phyloP scores from a whole-genome alignment of 2,113 vertebrate genomes.

The Bothrops jararaca region DNA sequence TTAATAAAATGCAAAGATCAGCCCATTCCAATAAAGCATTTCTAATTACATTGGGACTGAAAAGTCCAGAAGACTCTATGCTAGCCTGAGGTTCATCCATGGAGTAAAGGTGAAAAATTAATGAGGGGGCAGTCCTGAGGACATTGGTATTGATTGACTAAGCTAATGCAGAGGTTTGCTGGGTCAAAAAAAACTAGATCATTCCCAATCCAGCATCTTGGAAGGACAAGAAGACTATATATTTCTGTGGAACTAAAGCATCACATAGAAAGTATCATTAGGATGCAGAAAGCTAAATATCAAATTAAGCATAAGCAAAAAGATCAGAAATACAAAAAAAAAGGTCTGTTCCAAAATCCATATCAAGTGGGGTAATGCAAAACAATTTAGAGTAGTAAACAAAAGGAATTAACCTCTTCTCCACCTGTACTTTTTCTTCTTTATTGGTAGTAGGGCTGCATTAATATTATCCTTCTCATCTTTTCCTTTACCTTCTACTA shows the following conservation, averaged over 20 bases:
- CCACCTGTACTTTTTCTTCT: background rate
- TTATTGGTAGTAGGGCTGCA: background rate
- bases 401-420: background rate
- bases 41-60: background rate
- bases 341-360: background rate
- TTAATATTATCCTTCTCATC: background rate
- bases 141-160: background rate
- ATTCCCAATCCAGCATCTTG: background rate
- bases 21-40: background rate
- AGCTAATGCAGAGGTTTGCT: background rate
- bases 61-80: background rate
- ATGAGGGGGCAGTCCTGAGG: background rate
- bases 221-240: background rate
- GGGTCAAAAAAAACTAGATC: background rate
- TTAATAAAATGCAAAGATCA: background rate
- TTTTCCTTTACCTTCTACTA: background rate
- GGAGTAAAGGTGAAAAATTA: background rate
- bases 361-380: background rate
- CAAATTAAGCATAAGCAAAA: background rate
- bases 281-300: background rate
- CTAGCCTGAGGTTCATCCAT: background rate
- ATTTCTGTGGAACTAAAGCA: background rate
- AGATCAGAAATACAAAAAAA: background rate
- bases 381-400: background rate
- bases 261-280: background rate